phyloP scores from a whole-genome alignment of 2,888 invertebrate genomes.

The Parnassius apollo region DNA sequence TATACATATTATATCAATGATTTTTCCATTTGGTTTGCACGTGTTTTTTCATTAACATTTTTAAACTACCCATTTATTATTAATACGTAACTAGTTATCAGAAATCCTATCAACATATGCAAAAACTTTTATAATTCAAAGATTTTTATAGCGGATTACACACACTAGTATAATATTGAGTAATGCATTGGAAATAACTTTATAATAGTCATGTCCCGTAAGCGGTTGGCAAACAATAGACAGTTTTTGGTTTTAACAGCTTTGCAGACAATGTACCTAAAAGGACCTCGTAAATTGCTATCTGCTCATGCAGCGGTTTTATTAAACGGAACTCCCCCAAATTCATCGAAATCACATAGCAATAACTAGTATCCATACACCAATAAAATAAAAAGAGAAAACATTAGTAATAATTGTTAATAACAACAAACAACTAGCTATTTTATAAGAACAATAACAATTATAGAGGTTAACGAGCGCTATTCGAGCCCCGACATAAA shows the following conservation, averaged over 20 bases:
- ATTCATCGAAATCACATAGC: constrained; percentile 17
- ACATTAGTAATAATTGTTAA: constrained; percentile 16
- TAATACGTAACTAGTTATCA: too few species aligned
- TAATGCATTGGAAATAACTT: background rate
- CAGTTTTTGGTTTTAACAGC: background rate
- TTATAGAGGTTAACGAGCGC: constrained; percentile 21
- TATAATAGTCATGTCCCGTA: background rate
- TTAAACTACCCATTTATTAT: too few species aligned
- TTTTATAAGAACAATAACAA: constrained; percentile 26
- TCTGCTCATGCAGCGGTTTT: constrained; percentile 10
- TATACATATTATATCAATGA: too few species aligned
- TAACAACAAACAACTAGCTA: constrained; percentile 24
- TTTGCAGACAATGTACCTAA: constrained; percentile 11
- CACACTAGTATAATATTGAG: background rate
- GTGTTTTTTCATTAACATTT: too few species aligned
- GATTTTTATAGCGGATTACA: too few species aligned
- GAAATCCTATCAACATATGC: too few species aligned
- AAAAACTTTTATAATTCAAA: too few species aligned
- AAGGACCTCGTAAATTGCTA: constrained; percentile 16
- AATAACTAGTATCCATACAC: constrained; percentile 11
- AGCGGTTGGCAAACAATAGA: constrained; percentile 13
- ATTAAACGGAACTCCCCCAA: constrained; percentile 40
- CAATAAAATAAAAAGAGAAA: constrained; percentile 18
- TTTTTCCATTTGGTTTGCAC: too few species aligned
- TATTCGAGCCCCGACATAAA: constrained; percentile 12